Evolutionary conservation across 2,888 invertebrate species (phyloP), one percentile per base, ranked within the genome.

Genomic region (Melieria omissa): DNA sequence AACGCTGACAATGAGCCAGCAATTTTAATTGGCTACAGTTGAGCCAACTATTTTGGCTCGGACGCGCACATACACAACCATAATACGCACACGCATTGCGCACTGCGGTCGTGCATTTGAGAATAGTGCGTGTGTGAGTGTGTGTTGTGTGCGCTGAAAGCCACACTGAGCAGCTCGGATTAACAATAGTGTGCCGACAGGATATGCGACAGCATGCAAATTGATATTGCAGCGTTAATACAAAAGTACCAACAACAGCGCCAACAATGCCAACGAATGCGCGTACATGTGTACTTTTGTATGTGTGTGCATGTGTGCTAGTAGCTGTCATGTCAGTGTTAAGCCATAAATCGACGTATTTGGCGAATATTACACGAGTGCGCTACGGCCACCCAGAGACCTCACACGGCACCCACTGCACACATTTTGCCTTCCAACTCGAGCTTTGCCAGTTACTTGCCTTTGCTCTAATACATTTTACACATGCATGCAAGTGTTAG

Each of bases 331-430:
- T 63, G 69, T 69, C 69, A 69, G 44, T 45, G 62, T 69, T 63
- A 69, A 69, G 41, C 69, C 65, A 71, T 71, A 71, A 71, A 71
- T 65, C 71, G 65, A 65, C 52, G 55, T 66, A 66, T 66, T 71
- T 71, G 66, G 70, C 70, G 64, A 64, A 58, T 63, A 69, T 57
- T 8, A 64, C 70, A 70, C 57, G 57, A 46, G 44, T 61, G 29
- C 57, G 45, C 9, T 47, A 44, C 45, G 41, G 9, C 52, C 69
- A 54, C 62, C 45, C 44, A 61, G 5, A 61, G 10, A 9, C 52
- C 61, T 29, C 44, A 52, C 44, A 49, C 16, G n/a, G 55, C 69
- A 63, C 69, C 45, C 62, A 58, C 12, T 66, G 14, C 58, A 63
- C 62, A 54, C 46, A 74, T 63, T 70, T 63, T 52, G 16, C 55